A percentile compares a stretch with the other conserved stretches of the same genome.
Conservation (phyloP, 2,888 invertebrate species). For the Lepidonotus clava region DNA sequence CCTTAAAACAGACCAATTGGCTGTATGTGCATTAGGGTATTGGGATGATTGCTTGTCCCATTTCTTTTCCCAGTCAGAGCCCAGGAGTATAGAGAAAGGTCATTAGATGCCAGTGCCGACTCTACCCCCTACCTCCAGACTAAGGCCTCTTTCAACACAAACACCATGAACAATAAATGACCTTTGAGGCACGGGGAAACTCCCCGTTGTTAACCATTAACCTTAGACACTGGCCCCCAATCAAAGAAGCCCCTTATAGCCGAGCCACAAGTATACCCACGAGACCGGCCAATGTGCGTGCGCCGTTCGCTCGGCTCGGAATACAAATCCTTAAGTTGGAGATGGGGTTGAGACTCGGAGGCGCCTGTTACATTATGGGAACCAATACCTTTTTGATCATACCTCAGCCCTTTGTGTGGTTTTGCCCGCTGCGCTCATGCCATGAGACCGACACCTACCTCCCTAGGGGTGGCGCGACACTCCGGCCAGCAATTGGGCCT, state of each 20-base stretch:
- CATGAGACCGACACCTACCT: too few relatives aligned
- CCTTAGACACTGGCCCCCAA: background rate
- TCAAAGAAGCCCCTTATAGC: constrained; percentile 4
- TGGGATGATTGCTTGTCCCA: too few relatives aligned
- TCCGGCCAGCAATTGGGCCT: too few relatives aligned
- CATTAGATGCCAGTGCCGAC: background rate
- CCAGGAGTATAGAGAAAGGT: background rate
- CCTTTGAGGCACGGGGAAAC: background rate
- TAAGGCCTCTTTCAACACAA: background rate
- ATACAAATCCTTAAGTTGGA: background rate
- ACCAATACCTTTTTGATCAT: too few relatives aligned
- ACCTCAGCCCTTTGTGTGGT: too few relatives aligned
- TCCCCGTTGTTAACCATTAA: background rate
- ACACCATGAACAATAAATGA: constrained; percentile 3
- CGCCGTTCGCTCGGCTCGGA: background rate
- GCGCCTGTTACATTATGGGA: too few relatives aligned
- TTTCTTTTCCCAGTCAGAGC: background rate
- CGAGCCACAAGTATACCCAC: background rate
- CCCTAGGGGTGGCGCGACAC: too few relatives aligned
- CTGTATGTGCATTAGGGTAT: too few relatives aligned
- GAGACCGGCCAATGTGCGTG: background rate
- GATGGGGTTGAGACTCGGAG: too few relatives aligned
- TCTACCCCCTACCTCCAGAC: background rate
- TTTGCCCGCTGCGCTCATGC: too few relatives aligned
- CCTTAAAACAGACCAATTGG: too few relatives aligned